These are phyloP conservation scores for Diloba caeruleocephala DNA, from an alignment of 2,888 invertebrate genomes.

Conservation along the genomic window DNA sequence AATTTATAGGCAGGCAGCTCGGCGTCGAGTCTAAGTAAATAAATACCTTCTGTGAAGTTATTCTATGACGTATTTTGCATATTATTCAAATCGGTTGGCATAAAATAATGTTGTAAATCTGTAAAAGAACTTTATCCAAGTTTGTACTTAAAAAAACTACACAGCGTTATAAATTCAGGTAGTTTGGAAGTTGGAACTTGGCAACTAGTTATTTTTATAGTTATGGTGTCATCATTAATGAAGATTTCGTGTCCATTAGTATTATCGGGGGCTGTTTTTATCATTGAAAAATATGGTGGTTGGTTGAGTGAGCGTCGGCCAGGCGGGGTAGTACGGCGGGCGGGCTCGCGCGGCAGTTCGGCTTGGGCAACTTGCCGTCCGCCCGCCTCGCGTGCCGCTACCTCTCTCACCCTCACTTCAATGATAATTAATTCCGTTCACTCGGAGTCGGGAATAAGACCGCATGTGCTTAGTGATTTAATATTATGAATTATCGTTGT, in stretches of 20 bases:
- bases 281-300: conserved; percentile 71
- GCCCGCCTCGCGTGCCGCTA: conserved; percentile 70
- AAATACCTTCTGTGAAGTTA: conserved; percentile 31
- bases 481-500: conserved; percentile 63
- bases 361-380: conserved; percentile 75
- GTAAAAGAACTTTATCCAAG: conserved; percentile 11
- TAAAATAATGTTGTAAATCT: conserved; percentile 24
- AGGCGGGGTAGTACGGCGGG: conserved; percentile 76
- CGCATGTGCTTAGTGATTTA: conserved; percentile 67
- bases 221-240: conserved; percentile 41
- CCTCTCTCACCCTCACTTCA: conserved; percentile 50
- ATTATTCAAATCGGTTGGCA: conserved; percentile 29
- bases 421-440: conserved; percentile 61
- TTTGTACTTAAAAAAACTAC: conserved; percentile 18
- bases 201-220: conserved; percentile 41
- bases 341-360: conserved; percentile 81
- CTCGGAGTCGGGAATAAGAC: conserved; percentile 53
- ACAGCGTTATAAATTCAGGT: conserved; percentile 9
- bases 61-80: conserved; percentile 33
- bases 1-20: conserved; percentile 39
- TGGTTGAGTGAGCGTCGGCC: conserved; percentile 69
- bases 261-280: conserved; percentile 61
- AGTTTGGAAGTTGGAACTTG: conserved; percentile 20
- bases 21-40: conserved; percentile 27
- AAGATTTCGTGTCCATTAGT: conserved; percentile 44